A percentile compares a stretch with the other conserved stretches of the same genome.
Conservation (phyloP, 2,888 invertebrate species). For the Sphinx pinastri region DNA sequence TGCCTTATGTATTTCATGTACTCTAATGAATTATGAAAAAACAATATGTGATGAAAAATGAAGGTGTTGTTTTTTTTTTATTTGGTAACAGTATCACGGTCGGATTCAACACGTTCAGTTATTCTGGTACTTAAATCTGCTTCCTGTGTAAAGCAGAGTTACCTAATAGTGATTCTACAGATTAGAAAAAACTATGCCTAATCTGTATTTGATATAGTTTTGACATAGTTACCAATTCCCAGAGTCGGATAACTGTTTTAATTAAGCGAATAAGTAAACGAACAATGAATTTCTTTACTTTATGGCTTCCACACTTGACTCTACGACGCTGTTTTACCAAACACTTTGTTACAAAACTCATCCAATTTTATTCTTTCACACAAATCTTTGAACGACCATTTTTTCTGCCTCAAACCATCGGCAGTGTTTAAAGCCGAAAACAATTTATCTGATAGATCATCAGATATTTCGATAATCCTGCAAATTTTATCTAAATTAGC, state of each 20-base stretch:
- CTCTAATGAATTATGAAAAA: not conserved
- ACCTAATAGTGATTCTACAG: too few relatives aligned
- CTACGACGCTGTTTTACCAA: constrained; percentile 49
- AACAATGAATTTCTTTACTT: constrained; percentile 26
- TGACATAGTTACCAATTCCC: too few relatives aligned
- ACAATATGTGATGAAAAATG: not conserved
- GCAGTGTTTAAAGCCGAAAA: constrained; percentile 58
- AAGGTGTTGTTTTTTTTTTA: not conserved
- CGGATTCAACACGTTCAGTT: too few relatives aligned
- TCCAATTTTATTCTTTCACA: constrained; percentile 73
- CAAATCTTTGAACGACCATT: constrained; percentile 76
- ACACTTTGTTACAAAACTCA: constrained; percentile 72
- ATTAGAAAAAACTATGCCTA: not conserved
- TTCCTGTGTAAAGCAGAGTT: too few relatives aligned
- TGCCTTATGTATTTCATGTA: constrained; percentile 1
- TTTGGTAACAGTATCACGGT: too few relatives aligned
- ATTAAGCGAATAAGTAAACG: not conserved
- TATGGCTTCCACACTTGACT: constrained; percentile 24
- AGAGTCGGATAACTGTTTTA: too few relatives aligned
- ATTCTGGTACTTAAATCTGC: too few relatives aligned
- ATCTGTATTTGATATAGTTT: too few relatives aligned
- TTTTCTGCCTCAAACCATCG: constrained; percentile 42
- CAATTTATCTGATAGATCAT: constrained; percentile 71
- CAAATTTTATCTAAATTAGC: constrained; percentile 73
- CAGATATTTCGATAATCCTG: constrained; percentile 77